A percentile compares a stretch with the other conserved stretches of the same genome.
These are phyloP conservation scores for Vidua chalybeata DNA, from an alignment of 2,113 vertebrate genomes.

Conservation along the genomic window DNA sequence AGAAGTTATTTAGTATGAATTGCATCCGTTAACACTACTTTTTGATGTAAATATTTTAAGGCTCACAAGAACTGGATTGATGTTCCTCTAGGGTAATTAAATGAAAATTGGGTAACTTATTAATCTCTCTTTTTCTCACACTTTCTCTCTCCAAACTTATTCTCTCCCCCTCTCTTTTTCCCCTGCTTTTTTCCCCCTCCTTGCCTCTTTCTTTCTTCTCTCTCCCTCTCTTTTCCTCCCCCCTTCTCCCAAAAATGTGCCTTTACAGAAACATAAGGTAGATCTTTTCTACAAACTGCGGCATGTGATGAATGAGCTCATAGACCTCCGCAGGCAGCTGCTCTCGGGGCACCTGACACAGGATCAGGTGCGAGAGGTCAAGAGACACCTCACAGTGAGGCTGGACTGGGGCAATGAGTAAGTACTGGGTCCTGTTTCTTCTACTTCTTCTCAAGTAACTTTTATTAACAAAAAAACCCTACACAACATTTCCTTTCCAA, in stretches of 20 bases:
- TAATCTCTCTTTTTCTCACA: slow-evolving; percentile 33
- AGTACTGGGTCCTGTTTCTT: slow-evolving; percentile 71
- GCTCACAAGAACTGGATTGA: slow-evolving; percentile 23
- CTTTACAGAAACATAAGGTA: slow-evolving; percentile 90
- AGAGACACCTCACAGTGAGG: slow-evolving; percentile 92
- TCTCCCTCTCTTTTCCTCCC: not conserved
- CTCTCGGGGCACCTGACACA: slow-evolving; percentile 94
- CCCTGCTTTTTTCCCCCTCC: not conserved
- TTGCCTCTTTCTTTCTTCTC: not conserved
- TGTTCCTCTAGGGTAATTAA: slow-evolving; percentile 39
- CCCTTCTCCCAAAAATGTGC: slow-evolving; percentile 33
- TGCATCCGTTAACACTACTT: not conserved
- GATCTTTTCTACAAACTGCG: slow-evolving; percentile 97
- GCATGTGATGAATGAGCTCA: slow-evolving; percentile 97
- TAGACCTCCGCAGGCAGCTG: slow-evolving; percentile 94
- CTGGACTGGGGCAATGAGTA: slow-evolving; percentile 98
- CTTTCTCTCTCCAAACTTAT: not conserved
- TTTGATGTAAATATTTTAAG: slow-evolving; percentile 8
- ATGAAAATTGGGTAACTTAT: slow-evolving; percentile 47
- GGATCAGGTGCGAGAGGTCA: slow-evolving; percentile 95
- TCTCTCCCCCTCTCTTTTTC: not conserved
- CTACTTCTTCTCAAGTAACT: not conserved
- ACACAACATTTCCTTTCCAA: accelerated
- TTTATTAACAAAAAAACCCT: not conserved
- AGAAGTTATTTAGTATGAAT: not conserved